Evolutionary conservation across 2,888 invertebrate genomes (phyloP).

Genomic region (Trichopria drosophilae): DNA sequence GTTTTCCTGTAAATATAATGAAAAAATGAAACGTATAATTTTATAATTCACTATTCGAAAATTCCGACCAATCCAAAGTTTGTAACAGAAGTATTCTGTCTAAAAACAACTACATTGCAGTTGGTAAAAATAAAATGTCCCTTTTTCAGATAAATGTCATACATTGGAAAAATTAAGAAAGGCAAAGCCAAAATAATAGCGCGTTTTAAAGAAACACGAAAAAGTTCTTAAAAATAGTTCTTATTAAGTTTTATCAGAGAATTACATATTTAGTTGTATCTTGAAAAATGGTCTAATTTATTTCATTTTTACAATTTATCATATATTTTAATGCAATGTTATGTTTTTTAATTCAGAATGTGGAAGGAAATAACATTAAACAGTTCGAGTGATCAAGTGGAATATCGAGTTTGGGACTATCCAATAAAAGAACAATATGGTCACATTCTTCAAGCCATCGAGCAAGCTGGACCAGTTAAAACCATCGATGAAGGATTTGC

Average conservation of each 20-base stretch:
- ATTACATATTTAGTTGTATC: neutral
- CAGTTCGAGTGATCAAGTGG: constrained; percentile 75
- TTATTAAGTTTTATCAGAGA: neutral
- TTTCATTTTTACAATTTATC: neutral
- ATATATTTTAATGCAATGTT: neutral
- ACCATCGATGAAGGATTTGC: constrained; percentile 73
- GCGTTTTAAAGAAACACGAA: no score
- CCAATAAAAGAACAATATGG: constrained; percentile 91
- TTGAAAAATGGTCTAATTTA: neutral
- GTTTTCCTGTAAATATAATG: no score
- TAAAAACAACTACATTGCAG: neutral
- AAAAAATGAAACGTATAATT: no score
- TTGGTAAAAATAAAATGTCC: no score
- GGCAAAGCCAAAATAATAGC: no score
- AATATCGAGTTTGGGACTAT: constrained; percentile 89
- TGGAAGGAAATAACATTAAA: constrained; percentile 89
- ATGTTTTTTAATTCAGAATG: constrained; percentile 61
- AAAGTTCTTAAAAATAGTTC: neutral
- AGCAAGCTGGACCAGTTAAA: constrained; percentile 73
- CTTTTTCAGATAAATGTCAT: no score
- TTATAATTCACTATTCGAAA: no score
- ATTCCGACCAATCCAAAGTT: no score
- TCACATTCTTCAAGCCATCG: constrained; percentile 81
- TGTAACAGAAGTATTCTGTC: no score
- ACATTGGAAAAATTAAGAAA: no score